Evolutionary conservation across 2,113 vertebrate species (phyloP).

Genomic region (Ceuthmochares aereus): DNA sequence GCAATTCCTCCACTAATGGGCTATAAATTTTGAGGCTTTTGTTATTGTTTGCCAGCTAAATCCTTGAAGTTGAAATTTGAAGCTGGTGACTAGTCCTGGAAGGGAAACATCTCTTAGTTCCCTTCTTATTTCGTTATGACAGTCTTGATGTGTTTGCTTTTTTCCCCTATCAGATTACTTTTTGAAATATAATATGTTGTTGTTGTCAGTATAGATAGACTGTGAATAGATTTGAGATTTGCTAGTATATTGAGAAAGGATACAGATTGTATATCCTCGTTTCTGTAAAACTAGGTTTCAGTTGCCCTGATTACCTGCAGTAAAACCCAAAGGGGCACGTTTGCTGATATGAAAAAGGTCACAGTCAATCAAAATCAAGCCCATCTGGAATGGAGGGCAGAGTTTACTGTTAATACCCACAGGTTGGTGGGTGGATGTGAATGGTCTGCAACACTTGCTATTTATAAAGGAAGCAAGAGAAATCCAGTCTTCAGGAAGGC

Average conservation of each 20-base stretch:
- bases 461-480: neutral
- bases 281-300: neutral
- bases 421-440: neutral
- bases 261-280: neutral
- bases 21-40: neutral
- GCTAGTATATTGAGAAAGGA: neutral
- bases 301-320: neutral
- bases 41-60: neutral
- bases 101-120: neutral
- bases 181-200: neutral
- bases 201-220: neutral
- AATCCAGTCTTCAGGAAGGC: neutral
- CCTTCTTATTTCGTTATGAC: neutral
- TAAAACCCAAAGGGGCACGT: neutral
- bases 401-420: neutral
- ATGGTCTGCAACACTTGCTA: neutral
- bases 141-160: neutral
- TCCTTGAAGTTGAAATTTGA: neutral
- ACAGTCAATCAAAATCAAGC: neutral
- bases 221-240: neutral
- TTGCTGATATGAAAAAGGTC: neutral
- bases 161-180: neutral
- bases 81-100: neutral
- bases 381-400: neutral
- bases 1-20: neutral